Evolutionary conservation across 2,797 vertebrate species (phyloP).

Genomic region (Phoxinus dragarum): DNA sequence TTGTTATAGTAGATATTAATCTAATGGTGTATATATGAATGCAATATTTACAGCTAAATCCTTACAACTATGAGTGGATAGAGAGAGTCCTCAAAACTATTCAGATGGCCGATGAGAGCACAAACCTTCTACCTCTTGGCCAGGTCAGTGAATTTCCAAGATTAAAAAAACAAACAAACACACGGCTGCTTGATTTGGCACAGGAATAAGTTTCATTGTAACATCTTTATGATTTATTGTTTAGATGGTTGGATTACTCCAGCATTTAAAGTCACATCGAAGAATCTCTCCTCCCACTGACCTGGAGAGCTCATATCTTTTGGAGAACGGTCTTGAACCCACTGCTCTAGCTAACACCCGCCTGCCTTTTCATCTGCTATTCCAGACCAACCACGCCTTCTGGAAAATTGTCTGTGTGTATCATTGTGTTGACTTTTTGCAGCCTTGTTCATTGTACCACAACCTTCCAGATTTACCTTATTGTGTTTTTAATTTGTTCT

Average conservation of each 20-base stretch:
- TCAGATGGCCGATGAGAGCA: conserved; percentile 84
- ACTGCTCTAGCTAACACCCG: conserved; percentile 80
- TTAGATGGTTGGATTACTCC: conserved; percentile 89
- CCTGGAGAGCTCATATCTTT: conserved; percentile 85
- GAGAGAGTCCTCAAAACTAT: conserved; percentile 89
- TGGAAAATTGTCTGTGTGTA: conserved; percentile 93
- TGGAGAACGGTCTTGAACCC: conserved; percentile 83
- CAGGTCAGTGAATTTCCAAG: conserved; percentile 77
- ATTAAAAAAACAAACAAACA: too few species aligned
- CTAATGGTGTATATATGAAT: neutral
- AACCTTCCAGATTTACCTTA: neutral
- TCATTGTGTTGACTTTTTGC: neutral
- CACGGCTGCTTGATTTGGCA: neutral
- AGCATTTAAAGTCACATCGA: conserved; percentile 89
- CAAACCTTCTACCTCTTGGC: conserved; percentile 80
- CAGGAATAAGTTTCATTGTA: neutral
- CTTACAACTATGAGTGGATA: conserved; percentile 94
- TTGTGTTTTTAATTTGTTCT: neutral
- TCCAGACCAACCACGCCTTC: conserved; percentile 85
- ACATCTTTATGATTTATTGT: neutral
- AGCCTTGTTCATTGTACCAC: neutral
- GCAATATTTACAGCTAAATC: conserved; percentile 84
- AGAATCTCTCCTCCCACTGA: conserved; percentile 86
- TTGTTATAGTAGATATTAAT: neutral
- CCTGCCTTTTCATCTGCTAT: conserved; percentile 93